phyloP scores from a whole-genome alignment of 2,113 vertebrate species.

The Stictonetta naevosa region DNA sequence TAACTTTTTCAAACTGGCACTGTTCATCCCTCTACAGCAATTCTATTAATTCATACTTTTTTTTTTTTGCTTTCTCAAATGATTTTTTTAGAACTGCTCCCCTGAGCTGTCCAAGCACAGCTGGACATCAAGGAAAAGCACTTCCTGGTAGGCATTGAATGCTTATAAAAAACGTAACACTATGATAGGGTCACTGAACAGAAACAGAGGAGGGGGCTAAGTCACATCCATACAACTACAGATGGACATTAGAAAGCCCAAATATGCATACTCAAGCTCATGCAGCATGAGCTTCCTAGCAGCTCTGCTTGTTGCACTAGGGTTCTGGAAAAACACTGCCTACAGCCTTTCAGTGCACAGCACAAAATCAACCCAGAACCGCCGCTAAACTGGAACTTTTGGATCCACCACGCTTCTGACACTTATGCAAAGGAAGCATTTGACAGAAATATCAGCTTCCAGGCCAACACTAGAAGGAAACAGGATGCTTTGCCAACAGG shows the following conservation, averaged over 20 bases:
- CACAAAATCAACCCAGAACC: not conserved
- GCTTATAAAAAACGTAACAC: not conserved
- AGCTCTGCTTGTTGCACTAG: not conserved
- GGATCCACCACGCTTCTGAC: not conserved
- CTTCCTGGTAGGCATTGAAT: fast-evolving
- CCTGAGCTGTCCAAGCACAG: not conserved
- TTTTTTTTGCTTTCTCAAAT: not conserved
- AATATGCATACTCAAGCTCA: fast-evolving
- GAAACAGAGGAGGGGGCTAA: not conserved
- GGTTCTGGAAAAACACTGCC: not conserved
- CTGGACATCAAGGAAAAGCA: not conserved
- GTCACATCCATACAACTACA: not conserved
- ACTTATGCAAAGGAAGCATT: not conserved
- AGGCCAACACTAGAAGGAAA: not conserved
- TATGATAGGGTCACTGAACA: not conserved
- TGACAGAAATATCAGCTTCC: not conserved
- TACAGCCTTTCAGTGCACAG: not conserved
- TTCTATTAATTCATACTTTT: too few species aligned
- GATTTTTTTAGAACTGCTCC: not conserved
- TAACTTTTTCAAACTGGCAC: not conserved
- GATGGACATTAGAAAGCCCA: not conserved
- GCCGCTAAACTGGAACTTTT: not conserved
- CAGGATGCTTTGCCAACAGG: slow-evolving; percentile 16
- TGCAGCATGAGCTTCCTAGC: not conserved
- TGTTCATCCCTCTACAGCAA: not conserved